phyloP scores from a whole-genome alignment of 1,140 invertebrate genomes.

The Tetragonula clypearis region DNA sequence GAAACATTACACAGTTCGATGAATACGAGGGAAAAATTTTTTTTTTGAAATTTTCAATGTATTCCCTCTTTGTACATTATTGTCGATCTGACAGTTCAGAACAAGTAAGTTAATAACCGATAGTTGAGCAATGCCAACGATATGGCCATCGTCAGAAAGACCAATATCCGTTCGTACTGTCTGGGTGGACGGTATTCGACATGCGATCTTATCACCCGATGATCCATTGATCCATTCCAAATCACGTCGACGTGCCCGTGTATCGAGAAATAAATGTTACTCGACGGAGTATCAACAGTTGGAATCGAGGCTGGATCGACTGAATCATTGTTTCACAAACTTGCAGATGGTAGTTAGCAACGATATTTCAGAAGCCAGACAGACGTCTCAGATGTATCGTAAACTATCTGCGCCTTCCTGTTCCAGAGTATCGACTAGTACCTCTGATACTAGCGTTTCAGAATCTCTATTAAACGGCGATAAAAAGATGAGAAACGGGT shows the following conservation, averaged over 20 bases:
- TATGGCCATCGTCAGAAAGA: slow-evolving; percentile 87
- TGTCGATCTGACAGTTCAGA: not conserved
- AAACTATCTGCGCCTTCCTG: slow-evolving; percentile 70
- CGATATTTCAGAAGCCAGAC: slow-evolving; percentile 44
- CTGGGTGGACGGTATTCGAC: slow-evolving; percentile 87
- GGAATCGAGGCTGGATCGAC: slow-evolving; percentile 58
- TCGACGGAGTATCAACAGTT: slow-evolving; percentile 52
- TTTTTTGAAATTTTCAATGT: not conserved
- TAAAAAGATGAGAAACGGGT: slow-evolving; percentile 32
- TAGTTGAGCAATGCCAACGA: slow-evolving; percentile 75
- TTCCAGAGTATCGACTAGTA: slow-evolving; percentile 19
- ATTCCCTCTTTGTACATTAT: not conserved
- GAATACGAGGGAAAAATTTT: too few species aligned
- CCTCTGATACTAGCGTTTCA: slow-evolving; percentile 16
- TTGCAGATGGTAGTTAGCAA: slow-evolving; percentile 72
- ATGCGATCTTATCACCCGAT: slow-evolving; percentile 86
- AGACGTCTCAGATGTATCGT: slow-evolving; percentile 51
- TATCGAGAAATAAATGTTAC: slow-evolving; percentile 38
- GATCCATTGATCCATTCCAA: slow-evolving; percentile 81
- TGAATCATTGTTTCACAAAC: slow-evolving; percentile 75
- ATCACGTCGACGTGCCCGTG: slow-evolving; percentile 32
- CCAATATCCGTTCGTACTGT: slow-evolving; percentile 87
- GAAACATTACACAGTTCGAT: not conserved
- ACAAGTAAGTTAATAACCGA: not conserved
- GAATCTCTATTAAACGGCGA: slow-evolving; percentile 48